phyloP scores from a whole-genome alignment of 2,113 vertebrate species.

The Bagarius yarrelli region DNA sequence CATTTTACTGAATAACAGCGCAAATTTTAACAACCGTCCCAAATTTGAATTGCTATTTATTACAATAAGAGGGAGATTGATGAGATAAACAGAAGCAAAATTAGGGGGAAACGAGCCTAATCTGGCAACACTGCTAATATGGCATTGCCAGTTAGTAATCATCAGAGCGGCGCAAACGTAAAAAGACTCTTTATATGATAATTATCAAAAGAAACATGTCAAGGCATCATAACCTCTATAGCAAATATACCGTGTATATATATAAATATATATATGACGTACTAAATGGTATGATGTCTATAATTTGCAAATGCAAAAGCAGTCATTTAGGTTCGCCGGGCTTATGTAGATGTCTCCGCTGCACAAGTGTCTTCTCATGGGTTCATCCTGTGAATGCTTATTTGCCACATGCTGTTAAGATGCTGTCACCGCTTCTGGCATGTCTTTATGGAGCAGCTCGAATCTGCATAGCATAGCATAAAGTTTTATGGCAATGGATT shows the following conservation, averaged over 20 bases:
- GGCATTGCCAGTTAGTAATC: too few relatives aligned
- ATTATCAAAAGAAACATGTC: neutral
- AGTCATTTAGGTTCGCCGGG: conserved; percentile 12
- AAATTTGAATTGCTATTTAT: too few relatives aligned
- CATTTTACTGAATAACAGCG: too few relatives aligned
- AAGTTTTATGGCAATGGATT: conserved; percentile 36
- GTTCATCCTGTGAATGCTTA: conserved; percentile 23
- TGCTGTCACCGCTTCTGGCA: conserved; percentile 27
- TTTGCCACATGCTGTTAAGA: conserved; percentile 39
- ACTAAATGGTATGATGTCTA: neutral
- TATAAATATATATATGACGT: neutral
- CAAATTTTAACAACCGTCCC: too few relatives aligned
- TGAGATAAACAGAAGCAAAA: too few relatives aligned
- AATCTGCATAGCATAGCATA: conserved; percentile 22
- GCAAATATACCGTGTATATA: neutral
- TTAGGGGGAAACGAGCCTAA: too few relatives aligned
- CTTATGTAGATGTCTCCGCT: conserved; percentile 4
- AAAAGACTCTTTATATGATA: neutral
- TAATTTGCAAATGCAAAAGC: conserved; percentile 1
- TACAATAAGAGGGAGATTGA: too few relatives aligned
- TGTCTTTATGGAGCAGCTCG: conserved; percentile 13
- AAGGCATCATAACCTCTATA: neutral
- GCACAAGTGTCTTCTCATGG: neutral
- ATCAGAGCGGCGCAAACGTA: neutral
- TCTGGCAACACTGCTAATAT: too few relatives aligned